A percentile compares a stretch with the other conserved stretches of the same genome.
These are phyloP conservation scores for Neopelma chrysocephalum DNA, from an alignment of 2,797 vertebrate species.

Conservation along the genomic window DNA sequence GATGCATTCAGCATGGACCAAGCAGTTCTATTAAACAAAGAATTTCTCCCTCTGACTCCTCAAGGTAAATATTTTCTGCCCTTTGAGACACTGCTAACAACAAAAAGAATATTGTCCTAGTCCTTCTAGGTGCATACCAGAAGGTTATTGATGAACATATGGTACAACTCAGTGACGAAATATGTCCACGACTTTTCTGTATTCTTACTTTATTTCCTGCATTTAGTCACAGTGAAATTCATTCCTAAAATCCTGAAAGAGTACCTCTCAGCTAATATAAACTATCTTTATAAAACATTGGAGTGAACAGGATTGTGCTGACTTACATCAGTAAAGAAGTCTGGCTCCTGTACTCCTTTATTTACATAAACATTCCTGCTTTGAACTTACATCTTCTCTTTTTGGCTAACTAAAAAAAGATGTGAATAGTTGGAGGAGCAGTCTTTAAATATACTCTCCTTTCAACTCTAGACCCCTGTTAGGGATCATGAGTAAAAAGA, in stretches of 20 bases:
- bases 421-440: background rate
- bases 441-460: background rate
- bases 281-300: background rate
- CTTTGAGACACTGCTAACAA: background rate
- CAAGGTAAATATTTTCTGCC: background rate
- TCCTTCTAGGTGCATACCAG: background rate
- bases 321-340: background rate
- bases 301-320: background rate
- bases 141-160: background rate
- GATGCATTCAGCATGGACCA: background rate
- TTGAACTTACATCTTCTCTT: background rate
- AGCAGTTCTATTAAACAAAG: background rate
- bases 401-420: background rate
- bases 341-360: background rate
- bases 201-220: background rate
- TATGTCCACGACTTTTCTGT: background rate
- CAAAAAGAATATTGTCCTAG: background rate
- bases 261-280: background rate
- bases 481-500: background rate
- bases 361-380: background rate
- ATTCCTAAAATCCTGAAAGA: background rate
- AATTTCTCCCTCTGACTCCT: background rate
- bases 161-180: background rate
- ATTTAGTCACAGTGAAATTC: background rate
- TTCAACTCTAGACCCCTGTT: background rate